These are phyloP conservation scores for Xerus rutilus DNA, from an alignment of 2,797 vertebrate species.

Conservation along the genomic window DNA sequence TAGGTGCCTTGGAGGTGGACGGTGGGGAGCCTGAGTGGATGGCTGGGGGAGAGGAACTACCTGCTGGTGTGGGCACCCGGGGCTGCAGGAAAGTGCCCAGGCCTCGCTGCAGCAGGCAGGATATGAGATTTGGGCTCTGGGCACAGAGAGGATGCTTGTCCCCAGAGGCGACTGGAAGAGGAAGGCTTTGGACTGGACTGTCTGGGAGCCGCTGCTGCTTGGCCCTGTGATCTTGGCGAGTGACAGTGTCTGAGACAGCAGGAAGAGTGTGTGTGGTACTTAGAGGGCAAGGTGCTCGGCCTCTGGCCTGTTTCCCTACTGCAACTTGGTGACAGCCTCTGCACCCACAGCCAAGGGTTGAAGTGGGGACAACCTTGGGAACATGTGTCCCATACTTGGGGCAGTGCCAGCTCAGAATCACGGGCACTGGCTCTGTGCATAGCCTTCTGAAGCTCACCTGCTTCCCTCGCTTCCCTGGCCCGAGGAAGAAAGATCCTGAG, in stretches of 20 bases:
- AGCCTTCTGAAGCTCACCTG: not conserved
- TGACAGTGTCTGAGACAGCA: not conserved
- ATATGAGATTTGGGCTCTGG: not conserved
- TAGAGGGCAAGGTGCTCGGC: not conserved
- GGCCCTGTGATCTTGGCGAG: not conserved
- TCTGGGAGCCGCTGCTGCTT: too few relatives aligned
- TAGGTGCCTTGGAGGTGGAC: not conserved
- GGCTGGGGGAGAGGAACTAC: not conserved
- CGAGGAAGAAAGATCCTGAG: not conserved
- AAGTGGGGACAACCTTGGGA: not conserved
- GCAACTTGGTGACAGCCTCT: not conserved
- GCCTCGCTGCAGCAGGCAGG: not conserved
- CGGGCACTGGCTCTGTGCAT: fast-evolving
- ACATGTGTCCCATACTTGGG: fast-evolving
- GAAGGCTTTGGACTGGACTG: not conserved
- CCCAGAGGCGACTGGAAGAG: not conserved
- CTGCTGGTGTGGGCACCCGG: too few relatives aligned
- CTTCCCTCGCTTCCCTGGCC: not conserved
- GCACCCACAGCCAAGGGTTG: fast-evolving
- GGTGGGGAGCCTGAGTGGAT: not conserved
- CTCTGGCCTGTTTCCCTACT: not conserved
- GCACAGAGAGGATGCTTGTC: not conserved
- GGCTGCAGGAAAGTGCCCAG: not conserved
- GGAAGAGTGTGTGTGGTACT: not conserved
- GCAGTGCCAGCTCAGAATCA: too few relatives aligned